Base-by-base conservation (phyloP, 37 sponge, comb jelly and placozoan species). In the Chondrilla cf. caribensis region DNA sequence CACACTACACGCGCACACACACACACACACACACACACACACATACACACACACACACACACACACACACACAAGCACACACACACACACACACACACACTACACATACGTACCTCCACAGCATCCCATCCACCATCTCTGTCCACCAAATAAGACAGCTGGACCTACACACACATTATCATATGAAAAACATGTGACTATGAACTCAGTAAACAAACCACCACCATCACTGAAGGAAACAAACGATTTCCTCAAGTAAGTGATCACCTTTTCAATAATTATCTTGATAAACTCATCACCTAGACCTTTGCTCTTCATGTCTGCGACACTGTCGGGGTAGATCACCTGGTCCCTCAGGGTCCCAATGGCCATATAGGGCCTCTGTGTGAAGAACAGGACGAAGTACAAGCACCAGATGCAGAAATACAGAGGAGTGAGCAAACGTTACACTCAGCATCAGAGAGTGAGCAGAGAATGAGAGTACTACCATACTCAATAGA, bases 301-400 rank as follows among this genome's bases (percentile, higher is more conserved):
- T 3, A 91, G 60, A 31, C 90, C 90, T 66, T 91, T 96, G n/a
- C 55, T 72, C 29, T 33, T 29, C 84, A 93, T 86, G 40, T 96
- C 89, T 18, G 85, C 81, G 0, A 41, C n/a, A 0, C 85, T 89
- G 77, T 96, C 97, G 21, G 97, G 97, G 43, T 96, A 96, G 83
- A 91, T 96, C 82, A 96, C 88, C 84, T 96, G 97, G 80, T 94
- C 95, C 43, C 97, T 44, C 58, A 96, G 79, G 5, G 92, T 89
- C 22, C 97, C 97, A 29, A 96, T 75, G 36, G 95, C 89, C 97
- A 96, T 96, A 79, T 96, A 96, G 1, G 97, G 97, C 0, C 97
- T 85, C 88, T 92, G 70, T n/a, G n/a, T n/a, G n/a, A 0, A 64
- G 3, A n/a, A n/a, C n/a, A n/a, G n/a, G n/a, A n/a, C n/a, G n/a